A percentile compares a stretch with the other conserved stretches of the same genome.
Evolutionary conservation across 2,797 vertebrate genomes (phyloP).

Genomic region (Meriones psammophilus): DNA sequence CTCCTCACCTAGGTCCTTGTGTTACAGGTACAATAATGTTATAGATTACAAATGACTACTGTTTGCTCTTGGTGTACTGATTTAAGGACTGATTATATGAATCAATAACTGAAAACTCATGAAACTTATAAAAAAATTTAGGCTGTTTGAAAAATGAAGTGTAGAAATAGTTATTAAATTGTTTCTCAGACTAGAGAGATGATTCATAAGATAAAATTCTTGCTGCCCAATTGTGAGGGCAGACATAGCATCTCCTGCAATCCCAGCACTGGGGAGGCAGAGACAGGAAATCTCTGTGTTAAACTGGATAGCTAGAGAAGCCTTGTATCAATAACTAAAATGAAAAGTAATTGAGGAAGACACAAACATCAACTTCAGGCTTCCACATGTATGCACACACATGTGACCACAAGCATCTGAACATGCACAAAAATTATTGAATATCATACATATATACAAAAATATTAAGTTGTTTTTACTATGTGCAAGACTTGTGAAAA

Average conservation of each 20-base stretch:
- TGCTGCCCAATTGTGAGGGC: not conserved
- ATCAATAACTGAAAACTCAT: conserved; percentile 11
- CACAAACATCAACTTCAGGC: not conserved
- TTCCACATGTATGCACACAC: not conserved
- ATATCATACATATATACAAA: not conserved
- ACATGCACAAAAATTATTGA: too few species aligned
- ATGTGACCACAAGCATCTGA: not conserved
- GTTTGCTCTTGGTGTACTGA: conserved; percentile 3
- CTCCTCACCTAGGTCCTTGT: not conserved
- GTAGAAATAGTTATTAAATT: not conserved
- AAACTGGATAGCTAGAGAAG: not conserved
- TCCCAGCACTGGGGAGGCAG: not conserved
- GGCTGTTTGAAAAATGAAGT: not conserved
- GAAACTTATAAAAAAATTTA: not conserved
- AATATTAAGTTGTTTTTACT: not conserved
- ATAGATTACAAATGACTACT: not conserved
- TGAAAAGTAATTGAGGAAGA: not conserved
- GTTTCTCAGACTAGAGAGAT: not conserved
- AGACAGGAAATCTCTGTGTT: not conserved
- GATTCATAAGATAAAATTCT: not conserved
- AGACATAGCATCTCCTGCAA: not conserved
- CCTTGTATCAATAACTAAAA: not conserved
- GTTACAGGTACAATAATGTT: not conserved
- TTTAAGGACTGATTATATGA: conserved; percentile 22
- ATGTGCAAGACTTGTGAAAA: not conserved